Base-by-base conservation (phyloP, 1,140 invertebrate species). In the Meloidogyne exigua region DNA sequence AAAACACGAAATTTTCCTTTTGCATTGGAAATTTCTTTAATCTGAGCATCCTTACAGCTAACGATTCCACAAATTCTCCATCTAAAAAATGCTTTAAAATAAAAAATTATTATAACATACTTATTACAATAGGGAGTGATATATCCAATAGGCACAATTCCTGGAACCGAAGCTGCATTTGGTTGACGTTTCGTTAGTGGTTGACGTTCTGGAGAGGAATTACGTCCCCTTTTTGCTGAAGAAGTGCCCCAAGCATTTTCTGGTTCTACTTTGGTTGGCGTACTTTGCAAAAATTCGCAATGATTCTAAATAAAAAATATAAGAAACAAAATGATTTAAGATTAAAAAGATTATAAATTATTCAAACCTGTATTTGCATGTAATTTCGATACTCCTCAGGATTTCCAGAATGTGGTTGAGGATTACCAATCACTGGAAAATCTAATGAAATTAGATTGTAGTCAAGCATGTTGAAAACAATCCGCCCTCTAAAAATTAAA, bases 41-140 rank as follows among this genome's bases (percentile, higher is more conserved):
- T 92, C 0, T 89, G 85, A 15, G 72, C 21, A 10, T 92, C 91
- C 88, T 98, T 98, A 78, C 90, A 92, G 13, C 92, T 93, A 0
- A 98, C 93, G 64, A 95, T 90, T 28, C 92, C 96, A 87, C 93
- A 93, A 75, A 98, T 95, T 1, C 93, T 92, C 94, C 94, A 98
- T 86, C 92, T 94, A 80, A 62, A 82, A 76, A 80, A n/a, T 49
- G n/a, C 1, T 26, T 12, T 1, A 12, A 15, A 57, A 23, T 49
- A 23, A 23, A n/a, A 68, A 76, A 65, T 32, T 11, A 13, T 7
- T 21, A 18, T n/a, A 66, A 25, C 62, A 36, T 68, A 85, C 73
- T 74, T 82, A 72, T 77, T 81, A 23, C 84, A 75, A 62, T 83
- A 85, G 7, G 84, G 84, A 9, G 80, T 85, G 28, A 85, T 79